A percentile compares a stretch with the other conserved stretches of the same genome.
These are phyloP conservation scores for Mugil cephalus DNA, from an alignment of 2,113 vertebrate species.

Conservation along the genomic window DNA sequence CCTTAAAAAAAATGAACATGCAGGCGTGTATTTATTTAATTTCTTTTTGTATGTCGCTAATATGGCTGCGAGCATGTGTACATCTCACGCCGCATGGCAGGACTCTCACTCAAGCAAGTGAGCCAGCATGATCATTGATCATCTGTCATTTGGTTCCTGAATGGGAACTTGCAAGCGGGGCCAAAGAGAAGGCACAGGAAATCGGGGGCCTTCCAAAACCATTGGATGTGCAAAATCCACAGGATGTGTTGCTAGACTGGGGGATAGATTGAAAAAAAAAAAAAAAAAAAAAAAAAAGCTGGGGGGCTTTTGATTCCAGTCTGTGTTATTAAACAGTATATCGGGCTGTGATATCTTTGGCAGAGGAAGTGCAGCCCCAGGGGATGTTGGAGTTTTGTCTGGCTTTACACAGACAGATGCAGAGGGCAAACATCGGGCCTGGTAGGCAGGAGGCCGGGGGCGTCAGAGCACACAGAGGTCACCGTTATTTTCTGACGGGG, in stretches of 20 bases:
- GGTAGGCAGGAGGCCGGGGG: slow-evolving; percentile 10
- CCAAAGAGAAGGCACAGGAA: slow-evolving; percentile 65
- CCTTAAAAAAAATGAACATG: neutral
- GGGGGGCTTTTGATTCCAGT: slow-evolving; percentile 51
- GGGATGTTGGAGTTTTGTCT: slow-evolving; percentile 41
- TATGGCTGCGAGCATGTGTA: slow-evolving; percentile 40
- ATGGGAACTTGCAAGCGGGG: slow-evolving; percentile 45
- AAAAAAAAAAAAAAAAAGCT: slow-evolving; percentile 1
- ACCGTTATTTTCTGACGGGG: slow-evolving; percentile 25
- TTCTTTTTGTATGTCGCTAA: neutral
- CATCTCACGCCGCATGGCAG: slow-evolving; percentile 57
- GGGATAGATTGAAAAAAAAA: slow-evolving; percentile 47
- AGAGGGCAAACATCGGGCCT: slow-evolving; percentile 32
- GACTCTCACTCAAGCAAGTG: slow-evolving; percentile 23
- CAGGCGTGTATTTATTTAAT: neutral
- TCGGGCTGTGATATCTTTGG: slow-evolving; percentile 62
- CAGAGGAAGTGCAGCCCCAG: slow-evolving; percentile 64
- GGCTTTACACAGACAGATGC: slow-evolving; percentile 36
- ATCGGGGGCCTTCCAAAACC: slow-evolving; percentile 59
- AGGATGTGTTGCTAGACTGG: slow-evolving; percentile 44
- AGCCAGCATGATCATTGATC: slow-evolving; percentile 64
- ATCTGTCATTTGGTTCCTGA: slow-evolving; percentile 67
- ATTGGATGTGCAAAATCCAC: slow-evolving; percentile 50
- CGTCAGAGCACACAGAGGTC: slow-evolving; percentile 52
- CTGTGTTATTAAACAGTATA: slow-evolving; percentile 54